Percentiles rank a stretch among this genome's conserved stretches.
Evolutionary conservation across 2,797 vertebrate genomes (phyloP).

Genomic region (Cyclura pinguis): DNA sequence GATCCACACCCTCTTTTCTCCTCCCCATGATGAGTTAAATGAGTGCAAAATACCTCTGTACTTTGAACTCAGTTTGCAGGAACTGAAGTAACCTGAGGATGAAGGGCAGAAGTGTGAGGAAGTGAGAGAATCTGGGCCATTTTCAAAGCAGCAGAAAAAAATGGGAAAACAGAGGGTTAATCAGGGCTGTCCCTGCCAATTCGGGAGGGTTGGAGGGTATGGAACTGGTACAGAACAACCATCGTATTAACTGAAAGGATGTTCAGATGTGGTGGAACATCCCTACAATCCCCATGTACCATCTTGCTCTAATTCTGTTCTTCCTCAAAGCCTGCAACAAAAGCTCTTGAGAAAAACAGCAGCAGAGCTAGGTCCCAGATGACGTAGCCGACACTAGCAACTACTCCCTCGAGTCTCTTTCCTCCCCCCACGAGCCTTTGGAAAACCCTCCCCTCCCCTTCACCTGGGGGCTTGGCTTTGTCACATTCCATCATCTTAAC

Average conservation of each 20-base stretch:
- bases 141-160: too few relatives aligned
- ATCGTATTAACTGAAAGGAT: neutral
- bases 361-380: too few relatives aligned
- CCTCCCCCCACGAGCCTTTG: neutral
- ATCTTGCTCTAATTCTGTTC: neutral
- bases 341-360: neutral
- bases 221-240: neutral
- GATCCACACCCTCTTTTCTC: neutral
- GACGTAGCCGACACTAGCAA: neutral
- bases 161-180: too few relatives aligned
- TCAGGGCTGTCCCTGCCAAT: too few relatives aligned
- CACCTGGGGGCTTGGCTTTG: neutral
- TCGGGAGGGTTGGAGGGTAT: too few relatives aligned
- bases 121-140: too few relatives aligned
- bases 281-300: accelerated
- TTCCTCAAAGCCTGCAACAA: neutral
- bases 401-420: neutral
- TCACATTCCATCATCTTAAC: neutral
- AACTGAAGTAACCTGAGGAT: too few relatives aligned
- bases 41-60: too few relatives aligned
- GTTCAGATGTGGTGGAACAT: accelerated
- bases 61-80: too few relatives aligned
- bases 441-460: too few relatives aligned
- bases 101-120: too few relatives aligned
- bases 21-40: neutral